Conservation (phyloP, 2,888 invertebrate genomes). For the Nudaria mundana region DNA sequence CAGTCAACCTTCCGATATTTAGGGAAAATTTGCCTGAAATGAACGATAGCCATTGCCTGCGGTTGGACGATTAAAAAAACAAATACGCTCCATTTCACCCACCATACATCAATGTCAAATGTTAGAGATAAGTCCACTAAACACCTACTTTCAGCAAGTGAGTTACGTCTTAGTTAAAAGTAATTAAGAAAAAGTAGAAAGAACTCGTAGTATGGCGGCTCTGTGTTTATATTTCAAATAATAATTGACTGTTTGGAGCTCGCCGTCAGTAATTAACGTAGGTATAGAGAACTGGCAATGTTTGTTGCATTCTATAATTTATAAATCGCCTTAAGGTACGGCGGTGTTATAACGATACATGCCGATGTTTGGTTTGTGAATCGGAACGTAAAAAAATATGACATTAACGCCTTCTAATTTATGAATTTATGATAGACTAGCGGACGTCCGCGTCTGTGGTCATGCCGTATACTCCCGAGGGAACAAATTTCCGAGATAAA, state of each 20-base stretch:
- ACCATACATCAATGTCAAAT: conserved; percentile 69
- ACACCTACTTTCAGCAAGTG: conserved; percentile 69
- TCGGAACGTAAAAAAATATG: conserved; percentile 18
- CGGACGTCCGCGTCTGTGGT: too few relatives aligned
- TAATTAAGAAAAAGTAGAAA: conserved; percentile 76
- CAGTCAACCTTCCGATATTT: too few relatives aligned
- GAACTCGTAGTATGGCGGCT: conserved; percentile 53
- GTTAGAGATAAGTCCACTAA: conserved; percentile 63
- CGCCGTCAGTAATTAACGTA: conserved; percentile 65
- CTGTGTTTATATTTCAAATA: conserved; percentile 46
- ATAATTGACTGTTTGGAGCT: conserved; percentile 67
- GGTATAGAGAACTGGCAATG: conserved; percentile 55
- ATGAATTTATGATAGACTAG: too few relatives aligned
- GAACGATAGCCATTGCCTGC: conserved; percentile 31
- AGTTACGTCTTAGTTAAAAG: conserved; percentile 76
- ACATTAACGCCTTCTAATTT: conserved; percentile 16
- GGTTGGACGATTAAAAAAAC: conserved; percentile 45
- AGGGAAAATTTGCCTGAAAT: conserved; percentile 21
- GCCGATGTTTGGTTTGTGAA: conserved; percentile 30
- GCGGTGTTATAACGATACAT: conserved; percentile 39
- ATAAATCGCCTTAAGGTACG: conserved; percentile 43
- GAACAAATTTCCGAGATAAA: too few relatives aligned
- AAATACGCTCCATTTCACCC: conserved; percentile 53
- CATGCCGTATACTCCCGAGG: too few relatives aligned
- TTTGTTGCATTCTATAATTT: conserved; percentile 49